These are phyloP conservation scores for Trissolcus basalis DNA, from an alignment of 1,140 invertebrate species.

Conservation along the genomic window DNA sequence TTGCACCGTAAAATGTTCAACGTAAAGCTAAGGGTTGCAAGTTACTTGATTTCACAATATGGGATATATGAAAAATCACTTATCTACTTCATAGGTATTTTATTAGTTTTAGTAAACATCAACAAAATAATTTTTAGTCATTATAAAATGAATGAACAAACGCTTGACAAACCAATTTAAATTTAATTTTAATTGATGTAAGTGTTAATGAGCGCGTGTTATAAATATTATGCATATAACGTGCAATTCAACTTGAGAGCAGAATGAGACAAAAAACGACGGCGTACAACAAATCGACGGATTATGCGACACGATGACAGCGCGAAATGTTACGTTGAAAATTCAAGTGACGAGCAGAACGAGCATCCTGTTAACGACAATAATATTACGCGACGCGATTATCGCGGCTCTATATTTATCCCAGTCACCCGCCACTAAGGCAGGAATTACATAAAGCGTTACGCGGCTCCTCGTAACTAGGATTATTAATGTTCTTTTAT, in stretches of 20 bases:
- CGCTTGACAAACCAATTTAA: too few species aligned
- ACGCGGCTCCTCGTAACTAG: constrained; percentile 43
- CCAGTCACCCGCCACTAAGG: constrained; percentile 46
- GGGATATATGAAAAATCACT: too few species aligned
- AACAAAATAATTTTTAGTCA: too few species aligned
- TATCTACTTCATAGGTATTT: too few species aligned
- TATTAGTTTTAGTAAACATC: too few species aligned
- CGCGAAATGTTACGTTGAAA: constrained; percentile 53
- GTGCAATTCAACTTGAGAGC: not conserved
- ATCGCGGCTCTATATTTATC: constrained; percentile 56
- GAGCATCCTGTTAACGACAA: constrained; percentile 60
- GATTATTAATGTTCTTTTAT: constrained; percentile 49
- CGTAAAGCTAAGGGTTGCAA: too few species aligned
- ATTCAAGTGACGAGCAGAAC: constrained; percentile 55
- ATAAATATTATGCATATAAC: not conserved
- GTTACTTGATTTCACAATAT: too few species aligned
- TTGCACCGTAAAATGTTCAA: too few species aligned
- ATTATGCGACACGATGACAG: constrained; percentile 49
- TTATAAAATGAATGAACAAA: too few species aligned
- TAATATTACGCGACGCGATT: constrained; percentile 57
- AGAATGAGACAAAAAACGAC: constrained; percentile 11
- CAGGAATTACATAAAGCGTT: constrained; percentile 57
- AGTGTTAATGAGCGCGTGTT: not conserved
- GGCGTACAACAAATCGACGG: constrained; percentile 17
- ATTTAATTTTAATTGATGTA: not conserved